These are phyloP conservation scores for Leptopilina clavipes DNA, from an alignment of 1,140 invertebrate species.

Conservation along the genomic window DNA sequence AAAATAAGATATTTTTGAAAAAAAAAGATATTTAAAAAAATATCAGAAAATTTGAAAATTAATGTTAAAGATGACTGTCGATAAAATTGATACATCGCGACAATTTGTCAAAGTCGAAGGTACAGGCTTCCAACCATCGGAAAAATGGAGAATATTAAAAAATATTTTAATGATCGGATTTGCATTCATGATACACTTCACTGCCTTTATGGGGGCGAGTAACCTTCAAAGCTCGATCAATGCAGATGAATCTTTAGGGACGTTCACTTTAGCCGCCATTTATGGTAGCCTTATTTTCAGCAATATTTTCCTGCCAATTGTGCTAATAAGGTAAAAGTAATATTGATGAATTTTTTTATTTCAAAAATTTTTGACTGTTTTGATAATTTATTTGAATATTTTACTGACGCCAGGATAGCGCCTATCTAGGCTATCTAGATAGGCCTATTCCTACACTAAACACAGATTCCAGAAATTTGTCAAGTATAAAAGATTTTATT, in stretches of 20 bases:
- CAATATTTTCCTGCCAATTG: constrained; percentile 86
- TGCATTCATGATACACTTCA: constrained; percentile 89
- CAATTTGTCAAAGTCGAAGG: constrained; percentile 57
- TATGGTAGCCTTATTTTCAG: constrained; percentile 88
- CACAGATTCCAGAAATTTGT: too few relatives aligned
- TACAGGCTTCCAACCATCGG: constrained; percentile 68
- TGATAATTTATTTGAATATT: background rate
- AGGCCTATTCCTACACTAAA: too few relatives aligned
- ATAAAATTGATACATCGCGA: background rate
- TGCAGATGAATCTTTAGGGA: constrained; percentile 80
- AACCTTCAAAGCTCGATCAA: constrained; percentile 87
- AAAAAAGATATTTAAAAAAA: background rate
- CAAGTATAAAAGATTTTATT: too few relatives aligned
- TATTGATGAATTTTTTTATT: background rate
- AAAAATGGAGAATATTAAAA: constrained; percentile 81
- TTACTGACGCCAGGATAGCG: background rate
- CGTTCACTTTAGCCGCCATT: constrained; percentile 82
- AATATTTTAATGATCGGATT: constrained; percentile 84
- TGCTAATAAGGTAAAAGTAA: constrained; percentile 80
- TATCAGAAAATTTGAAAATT: background rate
- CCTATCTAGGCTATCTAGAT: too few relatives aligned
- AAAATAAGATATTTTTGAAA: too few relatives aligned
- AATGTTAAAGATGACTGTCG: background rate
- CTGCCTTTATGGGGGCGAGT: constrained; percentile 87
- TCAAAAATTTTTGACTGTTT: too few relatives aligned